These are phyloP conservation scores for Trigoniulus corallinus DNA, from an alignment of 1,140 invertebrate species.

Conservation along the genomic window DNA sequence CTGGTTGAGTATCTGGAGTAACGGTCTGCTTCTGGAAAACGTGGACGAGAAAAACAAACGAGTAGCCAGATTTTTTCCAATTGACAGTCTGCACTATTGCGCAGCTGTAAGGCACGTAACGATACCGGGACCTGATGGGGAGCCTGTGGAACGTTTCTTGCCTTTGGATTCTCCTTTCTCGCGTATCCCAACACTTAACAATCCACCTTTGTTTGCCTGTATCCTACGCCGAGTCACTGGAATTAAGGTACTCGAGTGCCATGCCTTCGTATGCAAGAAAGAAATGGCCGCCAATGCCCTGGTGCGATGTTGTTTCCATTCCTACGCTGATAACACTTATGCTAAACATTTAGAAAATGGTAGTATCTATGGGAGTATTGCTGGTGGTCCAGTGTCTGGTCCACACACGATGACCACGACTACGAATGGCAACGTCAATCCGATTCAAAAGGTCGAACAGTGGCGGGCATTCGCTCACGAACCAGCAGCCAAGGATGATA, in stretches of 20 bases:
- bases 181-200: slow-evolving; percentile 58
- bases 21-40: slow-evolving; percentile 89
- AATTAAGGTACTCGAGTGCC: slow-evolving; percentile 98
- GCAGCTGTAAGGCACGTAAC: slow-evolving; percentile 75
- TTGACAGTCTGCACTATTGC: slow-evolving; percentile 91
- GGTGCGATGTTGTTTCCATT: slow-evolving; percentile 85
- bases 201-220: slow-evolving; percentile 93
- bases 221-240: slow-evolving; percentile 86
- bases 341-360: slow-evolving; percentile 51
- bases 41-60: slow-evolving; percentile 88
- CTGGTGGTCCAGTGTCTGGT: slow-evolving; percentile 13
- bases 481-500: slow-evolving; percentile 30
- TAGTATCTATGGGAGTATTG: slow-evolving; percentile 8
- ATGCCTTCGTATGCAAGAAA: slow-evolving; percentile 93
- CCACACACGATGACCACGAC: slow-evolving; percentile 7
- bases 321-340: slow-evolving; percentile 84
- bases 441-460: slow-evolving; percentile 20
- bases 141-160: slow-evolving; percentile 62
- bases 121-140: slow-evolving; percentile 32
- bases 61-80: slow-evolving; percentile 92
- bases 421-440: slow-evolving; percentile 2
- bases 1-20: slow-evolving; percentile 93
- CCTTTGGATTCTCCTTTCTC: slow-evolving; percentile 93
- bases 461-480: slow-evolving; percentile 12
- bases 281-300: slow-evolving; percentile 87